These are phyloP conservation scores for Misgurnus anguillicaudatus DNA, from an alignment of 2,113 vertebrate species.

Conservation along the genomic window DNA sequence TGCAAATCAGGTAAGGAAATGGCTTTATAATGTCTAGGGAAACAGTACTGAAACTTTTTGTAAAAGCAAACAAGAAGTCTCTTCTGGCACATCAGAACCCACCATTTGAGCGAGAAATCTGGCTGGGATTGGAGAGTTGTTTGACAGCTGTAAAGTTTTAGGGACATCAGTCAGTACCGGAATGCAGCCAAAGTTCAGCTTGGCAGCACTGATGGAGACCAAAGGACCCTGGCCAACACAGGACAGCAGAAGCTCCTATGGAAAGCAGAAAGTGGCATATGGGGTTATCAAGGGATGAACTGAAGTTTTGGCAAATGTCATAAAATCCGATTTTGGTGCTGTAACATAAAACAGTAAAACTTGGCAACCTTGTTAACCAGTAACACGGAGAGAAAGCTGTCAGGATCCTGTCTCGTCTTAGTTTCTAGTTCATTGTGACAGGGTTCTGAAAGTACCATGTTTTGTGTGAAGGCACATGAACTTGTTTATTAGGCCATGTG, in stretches of 20 bases:
- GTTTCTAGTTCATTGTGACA: no score
- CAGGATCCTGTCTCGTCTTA: no score
- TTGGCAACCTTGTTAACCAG: neutral
- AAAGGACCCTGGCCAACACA: slow-evolving; percentile 78
- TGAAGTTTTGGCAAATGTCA: neutral
- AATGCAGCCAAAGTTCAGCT: slow-evolving; percentile 81
- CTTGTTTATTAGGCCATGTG: no score
- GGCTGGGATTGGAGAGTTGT: slow-evolving; percentile 75
- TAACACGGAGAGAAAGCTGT: neutral
- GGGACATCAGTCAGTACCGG: slow-evolving; percentile 73
- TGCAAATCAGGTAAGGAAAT: slow-evolving; percentile 23
- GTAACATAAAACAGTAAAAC: neutral
- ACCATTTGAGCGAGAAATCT: slow-evolving; percentile 65
- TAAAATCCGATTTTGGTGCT: neutral
- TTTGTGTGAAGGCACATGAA: no score
- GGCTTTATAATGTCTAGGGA: neutral
- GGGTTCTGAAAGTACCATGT: no score
- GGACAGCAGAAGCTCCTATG: slow-evolving; percentile 72
- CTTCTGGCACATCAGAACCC: slow-evolving; percentile 54
- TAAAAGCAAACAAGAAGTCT: neutral
- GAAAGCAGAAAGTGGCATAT: slow-evolving; percentile 19
- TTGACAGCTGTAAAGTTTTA: slow-evolving; percentile 74
- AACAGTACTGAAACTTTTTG: neutral
- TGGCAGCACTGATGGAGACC: slow-evolving; percentile 65
- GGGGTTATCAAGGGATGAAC: neutral